Evolutionary conservation across 2,113 vertebrate species (phyloP), one percentile per base, ranked within the genome.

Genomic region (Pedetes capensis): DNA sequence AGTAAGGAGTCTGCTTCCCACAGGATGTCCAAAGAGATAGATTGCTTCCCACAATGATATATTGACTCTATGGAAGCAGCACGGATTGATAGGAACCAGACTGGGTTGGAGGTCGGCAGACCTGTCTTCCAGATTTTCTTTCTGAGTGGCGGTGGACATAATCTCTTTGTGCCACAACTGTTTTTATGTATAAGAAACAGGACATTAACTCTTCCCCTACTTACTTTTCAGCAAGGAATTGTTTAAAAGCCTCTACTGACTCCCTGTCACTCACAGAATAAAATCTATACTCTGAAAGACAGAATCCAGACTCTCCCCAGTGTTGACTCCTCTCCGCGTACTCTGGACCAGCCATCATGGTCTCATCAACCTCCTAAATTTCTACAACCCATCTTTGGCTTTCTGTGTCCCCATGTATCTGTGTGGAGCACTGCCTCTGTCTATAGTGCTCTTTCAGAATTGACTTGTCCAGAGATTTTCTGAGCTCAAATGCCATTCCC

Each of bases 1-100:
- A 95, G 75, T 97, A 47, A 83, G 55, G 23, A 66, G 81, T n/a
- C 75, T 91, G 74, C 83, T 86, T 93, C 87, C 78, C 55, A 71
- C 34, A 78, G 44, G 51, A 93, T 87, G 32, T 80, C 82, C 69
- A 47, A 22, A 96, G 93, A 81, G 69, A 81, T 82, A 14, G 29
- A 29, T 89, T 17, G 8, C 83, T 92, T 93, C 69, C 80, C 42
- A 72, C 69, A 92, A 93, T 85, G 69, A 79, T 85, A 16, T 29
- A 53, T 32, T 61, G 34, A 76, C 66, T 87, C 59, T 42, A 6
- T 93, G 49, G 87, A 92, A 87, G 59, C 47, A 76, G 37, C 47
- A 18, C n/a, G 39, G 27, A 22, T 66, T 89, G 79, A 47, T 92
- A 29, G 87, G 82, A 94, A 78, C 27, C 59, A 53, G 37, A 12